These are phyloP conservation scores for Phrynosoma blainvillii DNA, from an alignment of 2,113 vertebrate species.

Conservation along the genomic window DNA sequence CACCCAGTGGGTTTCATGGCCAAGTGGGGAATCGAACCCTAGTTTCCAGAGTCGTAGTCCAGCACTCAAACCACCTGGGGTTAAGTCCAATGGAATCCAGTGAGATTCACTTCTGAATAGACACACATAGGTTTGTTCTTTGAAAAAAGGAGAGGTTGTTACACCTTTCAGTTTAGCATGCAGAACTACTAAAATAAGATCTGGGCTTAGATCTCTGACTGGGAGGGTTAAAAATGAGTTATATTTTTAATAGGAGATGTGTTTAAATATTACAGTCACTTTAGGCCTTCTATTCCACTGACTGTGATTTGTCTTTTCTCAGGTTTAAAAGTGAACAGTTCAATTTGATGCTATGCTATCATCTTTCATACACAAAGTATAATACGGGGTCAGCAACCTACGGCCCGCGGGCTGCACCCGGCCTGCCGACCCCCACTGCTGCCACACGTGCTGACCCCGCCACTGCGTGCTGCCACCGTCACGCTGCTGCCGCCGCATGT, in stretches of 20 bases:
- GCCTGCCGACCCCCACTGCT: too few relatives aligned
- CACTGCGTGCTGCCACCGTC: too few relatives aligned
- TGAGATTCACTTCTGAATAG: not conserved
- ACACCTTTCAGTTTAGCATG: not conserved
- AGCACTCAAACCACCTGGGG: not conserved
- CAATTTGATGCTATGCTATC: slow-evolving; percentile 14
- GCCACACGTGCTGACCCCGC: too few relatives aligned
- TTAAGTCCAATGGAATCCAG: not conserved
- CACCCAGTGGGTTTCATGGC: too few relatives aligned
- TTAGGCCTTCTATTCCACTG: not conserved
- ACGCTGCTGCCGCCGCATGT: too few relatives aligned
- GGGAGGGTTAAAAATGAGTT: too few relatives aligned
- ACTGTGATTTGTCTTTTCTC: slow-evolving; percentile 22
- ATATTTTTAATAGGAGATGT: not conserved
- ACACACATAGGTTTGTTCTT: not conserved
- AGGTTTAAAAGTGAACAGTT: slow-evolving; percentile 26
- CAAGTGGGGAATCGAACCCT: too few relatives aligned
- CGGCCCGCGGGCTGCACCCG: too few relatives aligned
- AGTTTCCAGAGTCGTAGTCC: too few relatives aligned
- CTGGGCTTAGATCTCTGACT: not conserved
- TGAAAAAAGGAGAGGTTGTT: not conserved
- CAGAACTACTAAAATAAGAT: not conserved
- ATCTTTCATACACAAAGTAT: not conserved
- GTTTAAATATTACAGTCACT: not conserved
- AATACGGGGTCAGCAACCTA: too few relatives aligned